Evolutionary conservation across 2,888 invertebrate species (phyloP), one percentile per base, ranked within the genome.

Genomic region (Drosophila eohydei): DNA sequence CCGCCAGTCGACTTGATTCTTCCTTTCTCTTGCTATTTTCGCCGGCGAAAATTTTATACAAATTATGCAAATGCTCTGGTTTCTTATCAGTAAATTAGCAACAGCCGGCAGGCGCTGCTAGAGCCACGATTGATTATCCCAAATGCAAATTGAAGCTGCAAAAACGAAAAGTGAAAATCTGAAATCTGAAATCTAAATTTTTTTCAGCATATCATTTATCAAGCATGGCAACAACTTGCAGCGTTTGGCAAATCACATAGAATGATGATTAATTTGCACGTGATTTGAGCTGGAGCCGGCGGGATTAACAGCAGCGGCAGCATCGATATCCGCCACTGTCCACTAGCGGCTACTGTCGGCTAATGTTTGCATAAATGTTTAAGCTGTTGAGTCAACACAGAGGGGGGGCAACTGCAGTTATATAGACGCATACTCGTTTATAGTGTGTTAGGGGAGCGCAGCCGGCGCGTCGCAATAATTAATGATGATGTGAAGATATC

Each of bases 351-450:
- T 43, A 57, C 72, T 67, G 63, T 65, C 34, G 30, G 66, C 60
- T 16, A 43, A 52, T 86, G 85, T 87, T 85, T 87, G 82, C 79
- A 65, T 66, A 82, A 82, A 78, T 76, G 71, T 73, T 80, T 85
- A 78, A 87, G 85, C 79, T 85, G 82, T 88, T 88, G 85, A 78
- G 71, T 83, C 81, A 87, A 88, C 82, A 87, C 16, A 40, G 44
- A 43, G 36, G 46, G 46, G 40, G 34, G 8, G 50, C n/a, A 46
- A 46, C 21, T 9, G 40, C 41, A 14, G 34, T 16, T 5, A 12
- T 21, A 44, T 28, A 21, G 32, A 11, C 32, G 28, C 14, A 14
- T 8, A 46, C 46, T 14, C 28, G 26, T 7, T 14, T 21, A 9
- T 9, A 26, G 21, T 26, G 26, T 51, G 48, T 58, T 59, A 60